Base-by-base conservation (phyloP, 2,113 vertebrate species). In the Atractosteus spatula region DNA sequence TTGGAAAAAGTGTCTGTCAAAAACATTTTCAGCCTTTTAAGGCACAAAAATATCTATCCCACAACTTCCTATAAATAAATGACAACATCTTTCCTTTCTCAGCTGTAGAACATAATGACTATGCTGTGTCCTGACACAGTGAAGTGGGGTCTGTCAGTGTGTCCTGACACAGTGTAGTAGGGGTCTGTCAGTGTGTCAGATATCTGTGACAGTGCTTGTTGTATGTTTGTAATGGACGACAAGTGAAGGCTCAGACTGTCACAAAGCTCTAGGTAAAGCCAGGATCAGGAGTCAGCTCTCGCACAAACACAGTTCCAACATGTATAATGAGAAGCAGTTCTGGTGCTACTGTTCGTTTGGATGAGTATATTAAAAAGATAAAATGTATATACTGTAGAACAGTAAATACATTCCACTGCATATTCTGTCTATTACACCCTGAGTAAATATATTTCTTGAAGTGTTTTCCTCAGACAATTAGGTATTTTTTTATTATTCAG, bases 401-500 rank as follows among this genome's bases (percentile, higher is more conserved):
- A 54, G n/a, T 59, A 73, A 42, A 68, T 47, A 66, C 72, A 69
- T 29, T 67, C 41, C 8, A 44, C 47, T 57, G 8, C 68, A 62
- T 41, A 57, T 68, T 45, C 29, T 55, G 55, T 16, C 41, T 41
- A 5, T 61, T 10, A 47, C 41, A 17, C 45, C n/a, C 55, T 62
- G 59, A 62, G 16, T 29, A 44, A 61, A 70, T 70, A 62, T 74
- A 73, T 55, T 64, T 68, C 62, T 41, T 71, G 68, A 76, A 82
- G 73, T 69, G 70, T 71, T 55, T 80, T 83, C 76, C 78, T 75
- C 81, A 83, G 61, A 84, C 83, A 84, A 84, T 85, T 83, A 73
- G 86, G 77, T 84, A 86, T 88, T 85, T 81, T 74, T 79, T 75
- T 73, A 89, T 92, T 87, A 90, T 91, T 92, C 86, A 85, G 87